Evolutionary conservation across 2,888 invertebrate genomes (phyloP).

Genomic region (Brachyptera putata): DNA sequence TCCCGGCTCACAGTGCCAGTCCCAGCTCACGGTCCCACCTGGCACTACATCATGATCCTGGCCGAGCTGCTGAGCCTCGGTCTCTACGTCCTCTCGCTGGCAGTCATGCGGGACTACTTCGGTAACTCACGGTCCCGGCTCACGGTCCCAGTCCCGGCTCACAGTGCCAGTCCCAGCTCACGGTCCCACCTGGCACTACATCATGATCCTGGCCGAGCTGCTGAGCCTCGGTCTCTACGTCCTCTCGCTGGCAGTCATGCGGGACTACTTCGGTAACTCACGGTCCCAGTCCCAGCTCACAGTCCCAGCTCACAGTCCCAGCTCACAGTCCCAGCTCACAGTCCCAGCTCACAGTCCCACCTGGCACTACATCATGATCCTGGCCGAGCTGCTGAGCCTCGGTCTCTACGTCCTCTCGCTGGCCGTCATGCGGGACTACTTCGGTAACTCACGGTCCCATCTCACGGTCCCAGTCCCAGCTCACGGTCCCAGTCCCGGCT

Average conservation of each 20-base stretch:
- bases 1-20: too few relatives aligned
- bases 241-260: constrained; percentile 80
- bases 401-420: constrained; percentile 83
- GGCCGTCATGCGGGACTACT: constrained; percentile 85
- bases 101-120: constrained; percentile 88
- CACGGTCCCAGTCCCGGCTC: too few relatives aligned
- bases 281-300: too few relatives aligned
- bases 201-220: constrained; percentile 92
- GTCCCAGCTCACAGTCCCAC: too few relatives aligned
- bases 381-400: constrained; percentile 88
- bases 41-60: constrained; percentile 94
- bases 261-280: constrained; percentile 93
- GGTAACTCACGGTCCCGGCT: too few relatives aligned
- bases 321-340: too few relatives aligned
- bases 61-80: constrained; percentile 88
- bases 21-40: too few relatives aligned
- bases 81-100: constrained; percentile 80
- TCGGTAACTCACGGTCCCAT: too few relatives aligned
- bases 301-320: constrained; percentile 94
- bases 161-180: too few relatives aligned
- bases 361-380: constrained; percentile 95
- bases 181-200: constrained; percentile 98
- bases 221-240: constrained; percentile 84
- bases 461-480: too few relatives aligned
- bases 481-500: too few relatives aligned